Conservation (phyloP, 2,113 vertebrate species). For the Pseudopodoces humilis region DNA sequence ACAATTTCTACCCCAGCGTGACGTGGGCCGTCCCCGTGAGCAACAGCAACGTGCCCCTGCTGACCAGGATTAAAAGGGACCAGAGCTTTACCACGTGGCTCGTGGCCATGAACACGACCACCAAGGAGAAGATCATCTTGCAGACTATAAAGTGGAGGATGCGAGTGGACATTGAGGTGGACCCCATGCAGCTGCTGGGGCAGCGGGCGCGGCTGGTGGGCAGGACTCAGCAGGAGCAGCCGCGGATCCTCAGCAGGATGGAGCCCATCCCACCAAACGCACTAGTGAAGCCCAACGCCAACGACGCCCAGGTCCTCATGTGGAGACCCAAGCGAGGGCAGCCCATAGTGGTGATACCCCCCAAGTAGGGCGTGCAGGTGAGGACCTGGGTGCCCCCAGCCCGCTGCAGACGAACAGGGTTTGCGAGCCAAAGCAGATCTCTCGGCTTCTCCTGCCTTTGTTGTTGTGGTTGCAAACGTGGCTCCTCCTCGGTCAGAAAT, state of each 20-base stretch:
- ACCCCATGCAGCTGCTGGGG: constrained; percentile 89
- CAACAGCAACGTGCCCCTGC: constrained; percentile 90
- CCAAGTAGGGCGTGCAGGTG: constrained; percentile 78
- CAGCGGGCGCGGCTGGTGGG: constrained; percentile 89
- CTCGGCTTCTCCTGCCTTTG: constrained; percentile 64
- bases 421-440: constrained; percentile 73
- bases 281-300: constrained; percentile 94
- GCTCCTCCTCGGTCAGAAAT: constrained; percentile 52
- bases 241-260: constrained; percentile 91
- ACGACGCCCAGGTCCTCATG: constrained; percentile 98
- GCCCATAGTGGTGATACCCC: constrained; percentile 91
- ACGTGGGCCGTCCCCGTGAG: constrained; percentile 98
- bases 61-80: constrained; percentile 95
- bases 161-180: constrained; percentile 93
- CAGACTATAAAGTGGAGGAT: constrained; percentile 99
- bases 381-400: constrained; percentile 34
- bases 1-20: constrained; percentile 99
- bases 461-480: constrained; percentile 6
- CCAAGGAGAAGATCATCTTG: constrained; percentile 93
- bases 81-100: constrained; percentile 99
- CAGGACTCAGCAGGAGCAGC: constrained; percentile 93
- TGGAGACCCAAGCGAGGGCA: constrained; percentile 94
- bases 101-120: constrained; percentile 93
- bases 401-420: constrained; percentile 28
- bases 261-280: constrained; percentile 92